phyloP scores from a whole-genome alignment of 2,888 invertebrate genomes.

The Fissipunctia ypsillon region DNA sequence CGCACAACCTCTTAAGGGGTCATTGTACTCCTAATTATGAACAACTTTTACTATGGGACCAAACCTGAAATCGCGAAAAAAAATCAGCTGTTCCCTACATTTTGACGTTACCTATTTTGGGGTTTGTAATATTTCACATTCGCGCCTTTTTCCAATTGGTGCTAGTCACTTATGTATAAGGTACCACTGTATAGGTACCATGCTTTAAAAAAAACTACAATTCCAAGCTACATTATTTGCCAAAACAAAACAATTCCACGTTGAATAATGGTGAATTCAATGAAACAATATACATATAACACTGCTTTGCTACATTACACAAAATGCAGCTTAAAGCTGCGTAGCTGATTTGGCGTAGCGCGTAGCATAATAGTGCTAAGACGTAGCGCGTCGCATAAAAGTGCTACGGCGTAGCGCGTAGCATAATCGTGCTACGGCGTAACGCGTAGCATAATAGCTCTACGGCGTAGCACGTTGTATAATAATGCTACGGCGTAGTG shows the following conservation, averaged over 20 bases:
- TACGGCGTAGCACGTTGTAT: background rate
- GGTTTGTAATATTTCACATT: background rate
- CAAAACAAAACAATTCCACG: background rate
- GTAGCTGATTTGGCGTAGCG: background rate
- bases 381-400: constrained; percentile 8
- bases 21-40: too few species aligned
- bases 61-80: too few species aligned
- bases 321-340: background rate
- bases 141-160: background rate
- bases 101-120: too few species aligned
- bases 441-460: too few species aligned
- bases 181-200: background rate
- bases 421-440: constrained; percentile 1
- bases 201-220: background rate
- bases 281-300: background rate
- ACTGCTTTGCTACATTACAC: background rate
- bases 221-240: background rate
- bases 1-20: too few species aligned
- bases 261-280: background rate
- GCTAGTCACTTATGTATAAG: background rate
- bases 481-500: constrained; percentile 17
- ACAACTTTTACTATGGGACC: too few species aligned
- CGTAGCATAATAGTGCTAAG: background rate
- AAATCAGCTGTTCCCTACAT: too few species aligned
- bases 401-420: constrained; percentile 12